phyloP scores from a whole-genome alignment of 2,113 vertebrate genomes.

The Lepus americanus region DNA sequence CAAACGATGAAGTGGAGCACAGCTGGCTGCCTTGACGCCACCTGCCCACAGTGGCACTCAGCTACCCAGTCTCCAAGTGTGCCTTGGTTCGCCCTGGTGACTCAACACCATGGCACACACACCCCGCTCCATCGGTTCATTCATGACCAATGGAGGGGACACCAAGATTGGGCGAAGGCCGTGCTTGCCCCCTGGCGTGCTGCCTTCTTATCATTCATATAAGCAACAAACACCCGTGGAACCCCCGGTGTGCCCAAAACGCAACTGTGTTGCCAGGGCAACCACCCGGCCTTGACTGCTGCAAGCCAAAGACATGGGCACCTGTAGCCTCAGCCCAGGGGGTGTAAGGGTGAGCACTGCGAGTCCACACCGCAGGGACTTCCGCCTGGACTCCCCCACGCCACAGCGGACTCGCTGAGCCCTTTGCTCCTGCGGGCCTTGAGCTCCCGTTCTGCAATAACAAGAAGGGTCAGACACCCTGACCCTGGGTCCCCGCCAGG shows the following conservation, averaged over 20 bases:
- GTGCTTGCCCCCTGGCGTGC: background rate
- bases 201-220: background rate
- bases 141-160: background rate
- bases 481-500: slow-evolving; percentile 27
- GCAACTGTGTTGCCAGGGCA: background rate
- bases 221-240: background rate
- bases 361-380: background rate
- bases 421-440: background rate
- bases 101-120: background rate
- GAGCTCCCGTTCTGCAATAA: background rate
- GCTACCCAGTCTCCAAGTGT: background rate
- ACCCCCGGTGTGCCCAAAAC: background rate
- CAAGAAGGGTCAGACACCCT: slow-evolving; percentile 33
- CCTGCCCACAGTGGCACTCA: background rate
- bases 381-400: background rate
- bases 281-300: background rate
- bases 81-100: slow-evolving; percentile 28
- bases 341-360: background rate
- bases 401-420: background rate
- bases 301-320: background rate
- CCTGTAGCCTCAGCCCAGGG: background rate
- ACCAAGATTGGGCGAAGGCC: background rate
- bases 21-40: background rate
- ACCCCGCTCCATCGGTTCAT: background rate
- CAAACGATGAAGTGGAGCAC: background rate